Conservation (phyloP, 2,888 invertebrate species). For the Rhagonycha fulva region DNA sequence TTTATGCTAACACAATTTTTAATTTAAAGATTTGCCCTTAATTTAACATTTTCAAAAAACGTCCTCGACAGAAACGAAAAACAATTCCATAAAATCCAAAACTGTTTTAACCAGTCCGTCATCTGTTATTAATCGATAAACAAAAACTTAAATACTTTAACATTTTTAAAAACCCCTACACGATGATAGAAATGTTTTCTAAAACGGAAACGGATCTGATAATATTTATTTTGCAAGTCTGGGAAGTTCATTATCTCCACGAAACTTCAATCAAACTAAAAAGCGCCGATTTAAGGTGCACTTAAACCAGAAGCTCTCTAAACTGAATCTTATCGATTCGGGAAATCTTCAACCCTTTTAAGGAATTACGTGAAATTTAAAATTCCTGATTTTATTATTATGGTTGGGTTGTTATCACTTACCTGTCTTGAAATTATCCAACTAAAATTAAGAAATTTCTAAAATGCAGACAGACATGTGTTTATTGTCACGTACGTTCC, state of each 20-base stretch:
- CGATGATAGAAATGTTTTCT: not conserved
- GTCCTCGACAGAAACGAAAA: too few relatives aligned
- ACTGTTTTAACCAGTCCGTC: not conserved
- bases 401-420: not conserved
- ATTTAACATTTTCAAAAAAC: too few relatives aligned
- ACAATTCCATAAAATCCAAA: too few relatives aligned
- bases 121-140: not conserved
- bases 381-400: not conserved
- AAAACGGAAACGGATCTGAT: not conserved
- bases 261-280: not conserved
- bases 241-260: not conserved
- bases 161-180: not conserved
- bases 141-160: not conserved
- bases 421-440: not conserved
- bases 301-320: not conserved
- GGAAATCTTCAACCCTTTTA: not conserved
- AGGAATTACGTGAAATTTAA: not conserved
- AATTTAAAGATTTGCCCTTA: too few relatives aligned
- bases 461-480: not conserved
- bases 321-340: not conserved
- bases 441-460: not conserved
- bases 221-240: not conserved
- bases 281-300: not conserved
- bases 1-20: too few relatives aligned
- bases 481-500: not conserved